Base-by-base conservation (phyloP, 2,888 invertebrate species). In the Hypercompe scribonia region DNA sequence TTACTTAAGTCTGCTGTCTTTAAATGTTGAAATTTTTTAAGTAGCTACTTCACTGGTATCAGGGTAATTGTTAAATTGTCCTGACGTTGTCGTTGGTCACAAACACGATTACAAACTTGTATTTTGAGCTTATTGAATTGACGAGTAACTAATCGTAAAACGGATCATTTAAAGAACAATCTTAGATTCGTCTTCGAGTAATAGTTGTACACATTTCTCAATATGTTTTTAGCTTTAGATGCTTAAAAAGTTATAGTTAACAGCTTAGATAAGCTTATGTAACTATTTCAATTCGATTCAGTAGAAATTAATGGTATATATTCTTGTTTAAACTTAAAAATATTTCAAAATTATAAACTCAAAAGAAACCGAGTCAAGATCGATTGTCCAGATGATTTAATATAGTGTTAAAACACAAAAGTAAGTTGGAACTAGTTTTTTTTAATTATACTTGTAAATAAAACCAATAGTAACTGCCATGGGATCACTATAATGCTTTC, bases 401-500 rank as follows among this genome's bases (percentile, higher is more conserved):
- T 13, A 28, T 15, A n/a, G 13, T 28, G 3, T 28, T 13, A n/a
- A 58, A 28, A 13, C 11, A 58, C 58, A 58, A 13, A 58, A 13
- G 1, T 5, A 58, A 28, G 3, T 58, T 58, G 28, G 15, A 15
- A 31, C 18, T 61, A 31, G 61, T 61, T 31, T 58, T 13, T 58
- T 58, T 61, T 2, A 31, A 21, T 28, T 66, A 31, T 42, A 81
- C 77, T 79, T 84, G 80, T 80, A 72, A 77, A 76, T 66, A 76
- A 74, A 83, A 83, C 78, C 71, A 84, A 86, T 81, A 88, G 89
- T 86, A 87, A 82, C 83, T 78, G 77, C 82, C 87, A 86, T 81
- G 81, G 82, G 86, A 86, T 87, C 86, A 86, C 86, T 87, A 87
- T 89, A 88, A 91, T 89, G 87, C 83, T 86, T 88, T 90, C 81